Evolutionary conservation across 2,113 vertebrate genomes (phyloP).

Genomic region (Osmerus eperlanus): DNA sequence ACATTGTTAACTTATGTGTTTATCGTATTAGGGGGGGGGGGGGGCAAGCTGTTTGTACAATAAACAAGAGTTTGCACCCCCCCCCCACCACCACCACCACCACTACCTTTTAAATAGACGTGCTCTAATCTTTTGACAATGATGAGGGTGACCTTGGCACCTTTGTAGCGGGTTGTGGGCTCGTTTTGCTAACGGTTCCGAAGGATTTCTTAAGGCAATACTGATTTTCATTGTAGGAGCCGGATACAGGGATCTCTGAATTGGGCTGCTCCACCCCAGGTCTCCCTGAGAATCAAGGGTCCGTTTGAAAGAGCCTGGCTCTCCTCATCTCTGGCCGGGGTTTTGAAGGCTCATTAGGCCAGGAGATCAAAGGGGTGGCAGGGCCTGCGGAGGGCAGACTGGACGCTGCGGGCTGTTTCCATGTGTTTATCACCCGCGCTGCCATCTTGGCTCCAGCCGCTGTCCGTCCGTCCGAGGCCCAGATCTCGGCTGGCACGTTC

Average conservation of each 20-base stretch:
- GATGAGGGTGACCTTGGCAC: slow-evolving; percentile 62
- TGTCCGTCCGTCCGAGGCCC: too few species aligned
- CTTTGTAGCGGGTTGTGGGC: slow-evolving; percentile 37
- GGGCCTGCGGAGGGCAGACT: slow-evolving; percentile 45
- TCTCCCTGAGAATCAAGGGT: slow-evolving; percentile 54
- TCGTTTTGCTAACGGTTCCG: slow-evolving; percentile 54
- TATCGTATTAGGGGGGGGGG: slow-evolving; percentile 31
- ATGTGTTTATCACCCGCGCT: slow-evolving; percentile 56
- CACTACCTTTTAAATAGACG: not conserved
- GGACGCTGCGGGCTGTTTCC: slow-evolving; percentile 59
- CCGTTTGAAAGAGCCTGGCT: slow-evolving; percentile 50
- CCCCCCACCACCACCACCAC: too few species aligned
- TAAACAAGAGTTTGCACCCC: slow-evolving; percentile 36
- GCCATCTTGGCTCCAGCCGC: slow-evolving; percentile 49
- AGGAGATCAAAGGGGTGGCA: slow-evolving; percentile 64
- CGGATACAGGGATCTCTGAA: slow-evolving; percentile 44
- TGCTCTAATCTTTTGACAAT: slow-evolving; percentile 36
- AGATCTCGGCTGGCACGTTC: slow-evolving; percentile 17
- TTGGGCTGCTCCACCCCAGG: slow-evolving; percentile 47
- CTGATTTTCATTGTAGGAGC: slow-evolving; percentile 57
- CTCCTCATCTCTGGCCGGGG: slow-evolving; percentile 61
- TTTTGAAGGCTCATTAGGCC: slow-evolving; percentile 70
- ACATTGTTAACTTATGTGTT: slow-evolving; percentile 66
- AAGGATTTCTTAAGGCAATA: slow-evolving; percentile 54
- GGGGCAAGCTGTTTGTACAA: slow-evolving; percentile 30